Conservation (phyloP, 1,140 invertebrate species). For the Drosophila ercepeae region DNA sequence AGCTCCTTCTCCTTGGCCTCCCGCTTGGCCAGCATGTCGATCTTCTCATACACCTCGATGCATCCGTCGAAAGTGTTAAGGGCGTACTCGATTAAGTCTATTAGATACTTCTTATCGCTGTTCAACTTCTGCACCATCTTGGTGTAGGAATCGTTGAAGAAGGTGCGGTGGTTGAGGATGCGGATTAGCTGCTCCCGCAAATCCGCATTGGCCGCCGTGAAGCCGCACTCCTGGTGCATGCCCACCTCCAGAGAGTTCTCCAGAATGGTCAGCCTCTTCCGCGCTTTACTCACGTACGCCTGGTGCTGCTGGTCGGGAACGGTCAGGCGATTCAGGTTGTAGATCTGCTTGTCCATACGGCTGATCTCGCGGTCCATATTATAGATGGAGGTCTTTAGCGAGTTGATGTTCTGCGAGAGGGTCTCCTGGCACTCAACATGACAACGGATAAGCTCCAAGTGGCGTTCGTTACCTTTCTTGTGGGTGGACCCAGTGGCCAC, state of each 20-base stretch:
- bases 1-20: conserved; percentile 64
- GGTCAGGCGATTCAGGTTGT: conserved; percentile 60
- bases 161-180: conserved; percentile 66
- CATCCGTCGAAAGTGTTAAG: conserved; percentile 69
- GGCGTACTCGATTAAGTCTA: conserved; percentile 71
- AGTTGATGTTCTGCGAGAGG: conserved; percentile 54
- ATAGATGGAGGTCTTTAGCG: conserved; percentile 58
- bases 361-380: conserved; percentile 71
- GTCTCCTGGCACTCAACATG: conserved; percentile 75
- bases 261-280: conserved; percentile 63
- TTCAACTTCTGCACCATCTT: conserved; percentile 75
- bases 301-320: conserved; percentile 68
- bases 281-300: conserved; percentile 44
- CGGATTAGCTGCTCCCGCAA: conserved; percentile 63
- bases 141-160: conserved; percentile 68
- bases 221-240: conserved; percentile 65
- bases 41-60: conserved; percentile 71
- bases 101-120: conserved; percentile 73
- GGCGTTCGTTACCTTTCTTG: conserved; percentile 41
- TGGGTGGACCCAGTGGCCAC: conserved; percentile 70
- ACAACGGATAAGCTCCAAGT: conserved; percentile 54
- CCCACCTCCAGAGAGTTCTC: conserved; percentile 71
- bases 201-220: conserved; percentile 64
- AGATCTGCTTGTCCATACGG: conserved; percentile 64
- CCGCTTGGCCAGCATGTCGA: conserved; percentile 59